phyloP scores from a whole-genome alignment of 2,888 invertebrate species.

The Lepidochrysops patricia region DNA sequence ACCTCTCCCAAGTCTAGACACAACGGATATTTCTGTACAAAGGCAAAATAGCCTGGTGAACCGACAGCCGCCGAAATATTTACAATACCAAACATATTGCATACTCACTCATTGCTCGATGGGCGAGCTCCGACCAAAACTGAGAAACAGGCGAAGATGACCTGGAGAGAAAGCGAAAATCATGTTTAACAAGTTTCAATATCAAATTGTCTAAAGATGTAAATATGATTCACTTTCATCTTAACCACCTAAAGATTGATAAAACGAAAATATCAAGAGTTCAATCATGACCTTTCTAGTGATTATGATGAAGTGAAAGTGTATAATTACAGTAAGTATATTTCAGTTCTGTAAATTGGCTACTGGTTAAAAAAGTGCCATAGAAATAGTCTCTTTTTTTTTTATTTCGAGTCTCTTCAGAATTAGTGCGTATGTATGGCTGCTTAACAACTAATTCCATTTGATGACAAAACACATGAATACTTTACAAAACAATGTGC shows the following conservation, averaged over 20 bases:
- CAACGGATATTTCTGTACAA: neutral
- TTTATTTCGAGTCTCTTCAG: too few relatives aligned
- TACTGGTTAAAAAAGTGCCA: neutral
- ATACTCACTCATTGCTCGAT: conserved; percentile 6
- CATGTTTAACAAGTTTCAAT: neutral
- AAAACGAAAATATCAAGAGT: neutral
- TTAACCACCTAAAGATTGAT: neutral
- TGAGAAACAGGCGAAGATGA: neutral
- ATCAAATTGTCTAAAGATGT: neutral
- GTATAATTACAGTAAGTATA: neutral
- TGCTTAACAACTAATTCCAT: too few relatives aligned
- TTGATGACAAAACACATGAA: too few relatives aligned
- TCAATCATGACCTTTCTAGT: neutral
- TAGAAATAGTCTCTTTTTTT: too few relatives aligned
- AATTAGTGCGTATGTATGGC: too few relatives aligned
- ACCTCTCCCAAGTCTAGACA: neutral
- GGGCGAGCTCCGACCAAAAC: neutral
- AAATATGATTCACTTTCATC: neutral
- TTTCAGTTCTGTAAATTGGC: neutral
- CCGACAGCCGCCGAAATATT: neutral
- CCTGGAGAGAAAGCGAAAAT: conserved; percentile 8
- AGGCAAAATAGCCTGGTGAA: neutral
- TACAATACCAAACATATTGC: neutral
- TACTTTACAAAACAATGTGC: too few relatives aligned
- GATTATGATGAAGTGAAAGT: neutral